phyloP scores from a whole-genome alignment of 2,888 invertebrate genomes.

The Boloria euphrosyne region DNA sequence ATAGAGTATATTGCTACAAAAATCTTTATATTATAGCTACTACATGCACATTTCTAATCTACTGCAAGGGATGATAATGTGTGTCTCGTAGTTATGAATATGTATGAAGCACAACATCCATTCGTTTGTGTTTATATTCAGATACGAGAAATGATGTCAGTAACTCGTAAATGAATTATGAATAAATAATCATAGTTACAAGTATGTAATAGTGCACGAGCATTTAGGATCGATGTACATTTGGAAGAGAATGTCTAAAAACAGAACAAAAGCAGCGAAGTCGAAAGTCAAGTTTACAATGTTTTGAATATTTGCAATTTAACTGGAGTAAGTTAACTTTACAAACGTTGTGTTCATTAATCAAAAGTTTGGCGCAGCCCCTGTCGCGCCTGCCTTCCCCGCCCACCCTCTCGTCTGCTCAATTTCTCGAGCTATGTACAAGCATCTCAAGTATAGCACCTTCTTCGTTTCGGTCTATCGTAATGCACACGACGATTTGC shows the following conservation, averaged over 20 bases:
- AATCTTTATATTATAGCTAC: no score
- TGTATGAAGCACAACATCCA: constrained; percentile 33
- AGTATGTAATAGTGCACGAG: background rate
- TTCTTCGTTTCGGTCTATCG: constrained; percentile 59
- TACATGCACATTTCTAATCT: constrained; percentile 20
- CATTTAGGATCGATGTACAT: constrained; percentile 8
- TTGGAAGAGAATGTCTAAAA: constrained; percentile 22
- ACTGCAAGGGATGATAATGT: constrained; percentile 35
- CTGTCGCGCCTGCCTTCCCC: constrained; percentile 54
- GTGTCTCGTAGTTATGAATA: constrained; percentile 36
- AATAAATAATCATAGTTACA: constrained; percentile 10
- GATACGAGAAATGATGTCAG: constrained; percentile 1
- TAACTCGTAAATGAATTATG: background rate
- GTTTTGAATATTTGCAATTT: constrained; percentile 73
- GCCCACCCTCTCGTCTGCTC: constrained; percentile 64
- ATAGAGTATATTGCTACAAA: no score
- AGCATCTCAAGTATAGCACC: constrained; percentile 39
- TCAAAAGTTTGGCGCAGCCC: constrained; percentile 81
- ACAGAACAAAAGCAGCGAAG: constrained; percentile 29
- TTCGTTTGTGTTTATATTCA: constrained; percentile 18
- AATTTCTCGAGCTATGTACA: constrained; percentile 47
- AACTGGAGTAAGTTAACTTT: constrained; percentile 74
- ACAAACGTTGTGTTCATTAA: constrained; percentile 79
- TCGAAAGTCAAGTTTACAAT: constrained; percentile 58
- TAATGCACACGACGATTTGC: constrained; percentile 46